Evolutionary conservation across 2,113 vertebrate species (phyloP), one percentile per base, ranked within the genome.

Genomic region (Elanus axillaris): DNA sequence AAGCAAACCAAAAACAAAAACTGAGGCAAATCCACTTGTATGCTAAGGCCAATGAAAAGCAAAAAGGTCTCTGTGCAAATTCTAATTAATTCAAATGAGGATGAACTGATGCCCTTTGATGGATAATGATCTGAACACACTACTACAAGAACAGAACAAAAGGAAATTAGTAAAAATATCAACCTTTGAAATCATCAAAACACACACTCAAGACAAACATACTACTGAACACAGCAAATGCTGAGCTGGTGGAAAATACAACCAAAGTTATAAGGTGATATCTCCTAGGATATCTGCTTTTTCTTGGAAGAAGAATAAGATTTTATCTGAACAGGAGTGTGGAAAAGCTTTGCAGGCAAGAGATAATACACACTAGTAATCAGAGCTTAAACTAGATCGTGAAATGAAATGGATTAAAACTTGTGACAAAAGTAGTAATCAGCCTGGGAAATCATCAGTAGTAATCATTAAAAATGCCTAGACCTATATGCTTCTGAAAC

Each of bases 81-180:
- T 93, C 53, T 75, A 36, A 72, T 80, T 92, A 75, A 86, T 84
- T 89, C 45, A 63, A 45, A 92, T 68, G n/a, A 67, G 31, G 43
- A 56, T 48, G 47, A 89, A 85, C 77, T 69, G 36, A 8, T 90
- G 38, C 23, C 25, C 22, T 89, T 84, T 84, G 56, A 78, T 55
- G 47, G 94, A 85, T 76, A 87, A 91, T 20, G 48, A 91, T 91
- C 66, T 75, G 69, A 94, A 81, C 8, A 74, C 34, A 74, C 78
- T 43, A 73, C 40, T 89, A n/a, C 29, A 90, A 73, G 50, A 81
- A 68, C 17, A 84, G 53, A 76, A 87, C 36, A 73, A 66, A 93
- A 85, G 22, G 62, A 94, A 95, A 86, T 82, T 92, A 83, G 38
- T 58, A 62, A 80, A 94, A 94, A 83, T 73, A 94, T 56, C 56